These are phyloP conservation scores for Drosophila funebris DNA, from an alignment of 1,140 invertebrate genomes.

Conservation along the genomic window DNA sequence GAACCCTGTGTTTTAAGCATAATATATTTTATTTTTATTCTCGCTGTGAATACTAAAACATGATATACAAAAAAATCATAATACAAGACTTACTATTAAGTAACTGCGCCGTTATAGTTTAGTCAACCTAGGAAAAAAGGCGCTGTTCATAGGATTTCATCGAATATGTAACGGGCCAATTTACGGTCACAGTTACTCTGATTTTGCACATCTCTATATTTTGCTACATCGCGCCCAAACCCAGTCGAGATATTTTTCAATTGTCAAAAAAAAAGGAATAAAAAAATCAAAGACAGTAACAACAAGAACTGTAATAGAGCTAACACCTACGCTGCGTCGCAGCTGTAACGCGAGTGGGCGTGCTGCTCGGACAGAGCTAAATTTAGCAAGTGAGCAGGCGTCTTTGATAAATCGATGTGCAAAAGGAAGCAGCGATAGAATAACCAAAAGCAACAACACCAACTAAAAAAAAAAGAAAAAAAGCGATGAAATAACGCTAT, in stretches of 20 bases:
- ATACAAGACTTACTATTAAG: too few species aligned
- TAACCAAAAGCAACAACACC: constrained; percentile 26
- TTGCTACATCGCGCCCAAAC: constrained; percentile 1
- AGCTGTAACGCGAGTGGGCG: constrained; percentile 32
- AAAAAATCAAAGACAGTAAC: background rate
- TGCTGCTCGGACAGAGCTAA: constrained; percentile 33
- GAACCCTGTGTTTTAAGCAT: background rate
- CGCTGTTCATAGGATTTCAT: background rate
- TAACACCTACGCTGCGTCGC: constrained; percentile 10
- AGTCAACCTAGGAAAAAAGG: background rate
- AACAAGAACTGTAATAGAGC: background rate
- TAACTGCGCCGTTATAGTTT: background rate
- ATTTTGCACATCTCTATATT: constrained; percentile 13
- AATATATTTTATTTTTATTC: background rate
- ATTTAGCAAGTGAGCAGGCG: constrained; percentile 52
- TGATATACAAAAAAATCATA: too few species aligned
- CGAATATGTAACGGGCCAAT: background rate
- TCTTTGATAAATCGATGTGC: constrained; percentile 79
- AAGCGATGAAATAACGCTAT: constrained; percentile 4
- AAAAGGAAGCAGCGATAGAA: constrained; percentile 41
- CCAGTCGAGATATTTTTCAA: constrained; percentile 2
- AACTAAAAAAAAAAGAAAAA: constrained; percentile 1
- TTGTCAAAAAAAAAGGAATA: background rate
- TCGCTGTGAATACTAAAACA: too few species aligned
- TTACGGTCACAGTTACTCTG: background rate